A percentile compares a stretch with the other conserved stretches of the same genome.
These are phyloP conservation scores for Drosophila eohydei DNA, from an alignment of 2,888 invertebrate species.

Conservation along the genomic window DNA sequence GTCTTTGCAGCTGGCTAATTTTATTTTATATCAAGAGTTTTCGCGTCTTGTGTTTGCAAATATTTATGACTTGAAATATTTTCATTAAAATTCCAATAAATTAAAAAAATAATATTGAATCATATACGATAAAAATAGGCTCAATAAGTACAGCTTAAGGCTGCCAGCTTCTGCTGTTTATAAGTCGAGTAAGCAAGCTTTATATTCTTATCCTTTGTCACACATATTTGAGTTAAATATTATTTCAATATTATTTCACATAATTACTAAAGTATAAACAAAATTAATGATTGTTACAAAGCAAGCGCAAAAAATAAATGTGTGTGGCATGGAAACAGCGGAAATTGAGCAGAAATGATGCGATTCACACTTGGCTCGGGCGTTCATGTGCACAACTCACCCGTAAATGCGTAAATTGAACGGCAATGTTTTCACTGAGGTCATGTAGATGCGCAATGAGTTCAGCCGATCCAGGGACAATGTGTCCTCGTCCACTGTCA, in stretches of 20 bases:
- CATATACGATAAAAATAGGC: not conserved
- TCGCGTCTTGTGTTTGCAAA: not conserved
- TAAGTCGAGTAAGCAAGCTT: not conserved
- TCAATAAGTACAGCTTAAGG: not conserved
- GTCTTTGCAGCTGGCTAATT: not conserved
- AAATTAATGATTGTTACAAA: not conserved
- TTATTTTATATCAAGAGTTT: not conserved
- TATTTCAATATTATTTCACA: not conserved
- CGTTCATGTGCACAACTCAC: slow-evolving; percentile 73
- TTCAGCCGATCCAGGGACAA: slow-evolving; percentile 84
- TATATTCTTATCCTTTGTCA: not conserved
- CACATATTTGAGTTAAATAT: not conserved
- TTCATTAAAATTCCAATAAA: not conserved
- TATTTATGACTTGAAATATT: not conserved
- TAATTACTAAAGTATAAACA: not conserved
- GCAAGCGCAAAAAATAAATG: not conserved
- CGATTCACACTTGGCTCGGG: not conserved
- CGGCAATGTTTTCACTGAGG: slow-evolving; percentile 84
- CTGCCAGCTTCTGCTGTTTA: not conserved
- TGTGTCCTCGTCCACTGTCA: slow-evolving; percentile 83
- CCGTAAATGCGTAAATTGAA: slow-evolving; percentile 85
- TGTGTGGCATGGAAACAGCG: not conserved
- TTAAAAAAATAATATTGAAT: not conserved
- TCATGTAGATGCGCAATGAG: slow-evolving; percentile 85
- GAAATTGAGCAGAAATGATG: slow-evolving; percentile 32